Base-by-base conservation (phyloP, 2,113 vertebrate genomes). In the Peucedramus taeniatus region DNA sequence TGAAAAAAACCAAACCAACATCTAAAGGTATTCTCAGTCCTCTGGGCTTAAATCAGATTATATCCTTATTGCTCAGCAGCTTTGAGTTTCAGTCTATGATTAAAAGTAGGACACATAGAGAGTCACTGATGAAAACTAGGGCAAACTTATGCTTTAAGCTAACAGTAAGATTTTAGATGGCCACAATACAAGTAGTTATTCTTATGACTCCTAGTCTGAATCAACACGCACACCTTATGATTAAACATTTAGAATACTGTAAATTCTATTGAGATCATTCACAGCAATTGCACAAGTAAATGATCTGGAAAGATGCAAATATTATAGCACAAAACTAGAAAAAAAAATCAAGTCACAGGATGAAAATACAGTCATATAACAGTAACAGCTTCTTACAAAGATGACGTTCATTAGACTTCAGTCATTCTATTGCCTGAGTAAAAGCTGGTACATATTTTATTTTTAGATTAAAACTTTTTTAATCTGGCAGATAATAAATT, bases 371-470 rank as follows among this genome's bases (percentile, higher is more conserved):
- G 17, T 39, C 30, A 31, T 50, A 63, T 35, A 19, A 81, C 13
- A 51, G 18, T 35, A 51, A 9, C 35, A 49, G 8, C 24, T 80
- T 76, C 35, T 71, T 66, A 50, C 1, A 20, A 63, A 61, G 23
- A 23, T 70, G 7, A 44, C 9, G 8, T 11, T 85, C 21, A 37
- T 45, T 63, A n/a, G 13, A 24, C 8, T 61, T 79, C 3, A 37
- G 53, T 66, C 13, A 40, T 3, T 1, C 6, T 56, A 22, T 15
- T 35, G 11, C 20, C 28, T 1, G 0, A 51, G 6, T 50, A 51
- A 81, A 79, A 47, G 39, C 4, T 30, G 9, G 8, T 27, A 49
- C 2, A 11, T 60, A 39, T 39, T 83, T 76, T 0, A 30, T 30
- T 71, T 92, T 64, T 19, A 27, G 20, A 44, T 40, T 44, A 50